Percentiles rank a stretch among this genome's conserved stretches.
phyloP scores from a whole-genome alignment of 2,888 invertebrate species.

The Chalcosyrphus nemorum region DNA sequence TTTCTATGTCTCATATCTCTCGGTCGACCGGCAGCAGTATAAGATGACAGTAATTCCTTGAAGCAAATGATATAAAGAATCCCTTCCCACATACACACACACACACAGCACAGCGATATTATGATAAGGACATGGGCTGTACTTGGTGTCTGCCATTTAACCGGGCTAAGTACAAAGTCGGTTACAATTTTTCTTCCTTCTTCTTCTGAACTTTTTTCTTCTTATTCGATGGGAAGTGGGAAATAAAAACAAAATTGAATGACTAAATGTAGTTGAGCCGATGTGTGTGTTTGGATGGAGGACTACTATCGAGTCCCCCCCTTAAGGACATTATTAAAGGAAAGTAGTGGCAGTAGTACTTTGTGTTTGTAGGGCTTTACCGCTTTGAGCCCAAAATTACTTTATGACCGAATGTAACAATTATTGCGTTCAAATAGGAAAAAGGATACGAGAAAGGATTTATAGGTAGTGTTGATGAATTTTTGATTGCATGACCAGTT shows the following conservation, averaged over 20 bases:
- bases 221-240: background rate
- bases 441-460: slow-evolving; percentile 47
- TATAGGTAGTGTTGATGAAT: slow-evolving; percentile 59
- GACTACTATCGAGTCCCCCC: background rate
- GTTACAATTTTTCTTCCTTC: slow-evolving; percentile 5
- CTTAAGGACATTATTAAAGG: slow-evolving; percentile 60
- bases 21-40: slow-evolving; percentile 38
- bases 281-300: background rate
- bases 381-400: slow-evolving; percentile 60
- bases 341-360: slow-evolving; percentile 50
- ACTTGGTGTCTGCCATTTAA: slow-evolving; percentile 36
- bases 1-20: slow-evolving; percentile 46
- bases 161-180: slow-evolving; percentile 40
- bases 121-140: slow-evolving; percentile 67
- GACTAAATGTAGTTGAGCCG: slow-evolving; percentile 45
- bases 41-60: slow-evolving; percentile 67
- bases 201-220: slow-evolving; percentile 18
- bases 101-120: slow-evolving; percentile 56
- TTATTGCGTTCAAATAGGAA: slow-evolving; percentile 20
- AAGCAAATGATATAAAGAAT: slow-evolving; percentile 54
- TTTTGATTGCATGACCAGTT: slow-evolving; percentile 62
- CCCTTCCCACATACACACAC: background rate
- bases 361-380: slow-evolving; percentile 60
- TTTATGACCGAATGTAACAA: slow-evolving; percentile 68
- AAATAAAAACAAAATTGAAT: slow-evolving; percentile 60